phyloP scores from a whole-genome alignment of 92 coral and sea anemone species.

The Hydrozoanthus gracilis region DNA sequence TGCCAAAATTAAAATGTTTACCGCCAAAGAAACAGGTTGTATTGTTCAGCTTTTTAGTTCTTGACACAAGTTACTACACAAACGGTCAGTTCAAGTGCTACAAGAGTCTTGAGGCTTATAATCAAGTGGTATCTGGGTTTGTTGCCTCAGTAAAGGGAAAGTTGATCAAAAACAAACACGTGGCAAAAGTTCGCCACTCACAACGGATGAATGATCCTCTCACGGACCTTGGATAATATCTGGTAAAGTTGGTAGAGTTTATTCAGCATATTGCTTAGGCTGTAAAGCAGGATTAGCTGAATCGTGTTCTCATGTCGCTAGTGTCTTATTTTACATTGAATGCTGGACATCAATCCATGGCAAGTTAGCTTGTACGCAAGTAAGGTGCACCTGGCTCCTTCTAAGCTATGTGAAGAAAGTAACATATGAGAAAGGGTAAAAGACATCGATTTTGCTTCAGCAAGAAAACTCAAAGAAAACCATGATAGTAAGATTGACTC shows the following conservation, averaged over 20 bases:
- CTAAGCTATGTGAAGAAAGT: conserved; percentile 39
- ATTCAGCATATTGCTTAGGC: conserved; percentile 35
- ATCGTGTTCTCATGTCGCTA: conserved; percentile 42
- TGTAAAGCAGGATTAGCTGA: conserved; percentile 36
- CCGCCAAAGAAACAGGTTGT: conserved; percentile 46
- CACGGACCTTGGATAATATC: conserved; percentile 55
- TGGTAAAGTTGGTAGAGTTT: conserved; percentile 58
- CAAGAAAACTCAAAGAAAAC: conserved; percentile 20
- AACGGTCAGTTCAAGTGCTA: conserved; percentile 56
- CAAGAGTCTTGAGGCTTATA: conserved; percentile 64
- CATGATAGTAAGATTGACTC: conserved; percentile 25
- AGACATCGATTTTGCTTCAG: conserved; percentile 47
- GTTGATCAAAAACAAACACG: conserved; percentile 45
- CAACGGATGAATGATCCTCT: conserved; percentile 72
- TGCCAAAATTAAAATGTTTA: too few species aligned
- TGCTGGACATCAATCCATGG: conserved; percentile 13
- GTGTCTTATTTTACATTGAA: conserved; percentile 32
- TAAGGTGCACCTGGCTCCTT: conserved; percentile 46
- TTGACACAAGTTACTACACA: conserved; percentile 65
- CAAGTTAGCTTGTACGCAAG: conserved; percentile 40
- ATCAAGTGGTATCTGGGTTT: conserved; percentile 67
- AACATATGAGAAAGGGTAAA: conserved; percentile 40
- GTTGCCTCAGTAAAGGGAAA: conserved; percentile 62
- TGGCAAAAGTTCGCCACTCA: conserved; percentile 61
- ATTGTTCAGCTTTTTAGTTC: conserved; percentile 46